These are phyloP conservation scores for Himalopsyche anomala DNA, from an alignment of 2,888 invertebrate genomes.

Conservation along the genomic window DNA sequence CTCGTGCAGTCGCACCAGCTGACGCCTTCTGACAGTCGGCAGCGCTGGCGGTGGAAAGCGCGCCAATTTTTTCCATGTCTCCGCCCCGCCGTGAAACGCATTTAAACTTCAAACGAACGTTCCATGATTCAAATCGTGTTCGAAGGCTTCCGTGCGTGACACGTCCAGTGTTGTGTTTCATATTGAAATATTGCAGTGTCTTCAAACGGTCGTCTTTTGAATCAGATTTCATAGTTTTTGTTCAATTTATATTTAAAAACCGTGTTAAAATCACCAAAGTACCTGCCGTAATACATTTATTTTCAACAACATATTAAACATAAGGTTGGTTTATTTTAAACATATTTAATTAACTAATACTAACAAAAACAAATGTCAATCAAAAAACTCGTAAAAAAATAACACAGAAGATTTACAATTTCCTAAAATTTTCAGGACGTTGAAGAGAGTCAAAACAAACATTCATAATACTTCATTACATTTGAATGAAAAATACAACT, in stretches of 20 bases:
- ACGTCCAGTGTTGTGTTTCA: slow-evolving; percentile 46
- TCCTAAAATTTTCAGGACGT: no score
- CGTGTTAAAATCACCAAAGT: no score
- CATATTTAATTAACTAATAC: no score
- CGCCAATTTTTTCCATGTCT: slow-evolving; percentile 56
- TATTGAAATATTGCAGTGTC: slow-evolving; percentile 45
- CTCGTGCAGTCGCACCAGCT: slow-evolving; percentile 42
- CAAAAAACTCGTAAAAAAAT: no score
- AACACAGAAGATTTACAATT: no score
- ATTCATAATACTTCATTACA: no score
- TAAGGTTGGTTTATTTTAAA: background rate
- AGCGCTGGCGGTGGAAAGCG: slow-evolving; percentile 52
- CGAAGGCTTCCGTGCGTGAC: slow-evolving; percentile 58
- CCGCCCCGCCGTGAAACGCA: slow-evolving; percentile 48
- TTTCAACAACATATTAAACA: background rate
- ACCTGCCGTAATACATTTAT: background rate
- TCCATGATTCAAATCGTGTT: slow-evolving; percentile 53
- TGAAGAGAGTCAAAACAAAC: no score
- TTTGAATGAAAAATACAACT: no score
- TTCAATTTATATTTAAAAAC: background rate
- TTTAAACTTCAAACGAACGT: slow-evolving; percentile 52
- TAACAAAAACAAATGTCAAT: no score
- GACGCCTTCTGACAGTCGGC: slow-evolving; percentile 48
- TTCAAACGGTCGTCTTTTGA: background rate
- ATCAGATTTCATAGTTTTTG: slow-evolving; percentile 31